Conservation (phyloP, 2,797 vertebrate species). For the Semaprochilodus insignis region DNA sequence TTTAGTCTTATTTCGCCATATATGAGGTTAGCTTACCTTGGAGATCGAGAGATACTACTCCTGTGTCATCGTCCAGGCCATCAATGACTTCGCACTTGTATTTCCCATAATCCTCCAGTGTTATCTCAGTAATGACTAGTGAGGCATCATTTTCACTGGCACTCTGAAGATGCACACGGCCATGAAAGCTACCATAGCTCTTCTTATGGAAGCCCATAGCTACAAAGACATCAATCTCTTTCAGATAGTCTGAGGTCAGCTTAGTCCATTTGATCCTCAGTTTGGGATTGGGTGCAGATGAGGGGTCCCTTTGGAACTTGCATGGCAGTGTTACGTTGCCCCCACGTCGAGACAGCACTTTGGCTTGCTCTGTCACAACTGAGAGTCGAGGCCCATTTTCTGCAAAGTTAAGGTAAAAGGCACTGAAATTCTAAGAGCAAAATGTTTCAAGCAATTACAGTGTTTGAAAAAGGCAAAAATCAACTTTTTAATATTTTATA, state of each 20-base stretch:
- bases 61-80: constrained; percentile 91
- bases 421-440: not conserved
- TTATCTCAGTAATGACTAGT: constrained; percentile 87
- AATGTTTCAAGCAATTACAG: not conserved
- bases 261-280: constrained; percentile 99
- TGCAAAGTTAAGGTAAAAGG: constrained; percentile 60
- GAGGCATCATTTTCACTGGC: constrained; percentile 88
- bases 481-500: not conserved
- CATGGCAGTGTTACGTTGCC: constrained; percentile 92
- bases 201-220: constrained; percentile 92
- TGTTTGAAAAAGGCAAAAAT: not conserved
- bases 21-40: constrained; percentile 80
- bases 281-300: constrained; percentile 80
- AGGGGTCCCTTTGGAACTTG: constrained; percentile 84
- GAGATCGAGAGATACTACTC: constrained; percentile 87
- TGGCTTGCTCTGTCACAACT: constrained; percentile 85
- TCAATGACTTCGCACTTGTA: constrained; percentile 98
- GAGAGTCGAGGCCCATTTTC: constrained; percentile 88
- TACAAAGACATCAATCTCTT: constrained; percentile 93
- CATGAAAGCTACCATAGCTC: constrained; percentile 90
- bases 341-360: constrained; percentile 87
- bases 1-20: not conserved
- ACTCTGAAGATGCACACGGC: constrained; percentile 85
- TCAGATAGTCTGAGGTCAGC: constrained; percentile 95
- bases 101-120: constrained; percentile 92